Conservation (phyloP, 1,140 invertebrate genomes). For the Rhopalosiphum padi region DNA sequence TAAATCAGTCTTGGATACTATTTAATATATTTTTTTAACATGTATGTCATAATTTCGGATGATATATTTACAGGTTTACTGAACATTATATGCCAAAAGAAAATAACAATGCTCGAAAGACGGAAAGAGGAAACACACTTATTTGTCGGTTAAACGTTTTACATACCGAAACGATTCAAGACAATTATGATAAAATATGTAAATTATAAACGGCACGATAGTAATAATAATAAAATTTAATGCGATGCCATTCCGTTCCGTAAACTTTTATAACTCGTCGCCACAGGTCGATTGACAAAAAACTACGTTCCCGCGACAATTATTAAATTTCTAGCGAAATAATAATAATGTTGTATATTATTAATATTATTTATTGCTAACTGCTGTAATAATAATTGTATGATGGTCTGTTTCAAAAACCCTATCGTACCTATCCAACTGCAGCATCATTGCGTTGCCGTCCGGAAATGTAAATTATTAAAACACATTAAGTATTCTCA, state of each 20-base stretch:
- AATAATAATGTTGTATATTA: not conserved
- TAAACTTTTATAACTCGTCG: not conserved
- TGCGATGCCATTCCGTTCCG: not conserved
- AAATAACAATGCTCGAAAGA: not conserved
- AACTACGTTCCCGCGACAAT: not conserved
- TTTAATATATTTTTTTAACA: not conserved
- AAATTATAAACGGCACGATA: not conserved
- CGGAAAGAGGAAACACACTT: not conserved
- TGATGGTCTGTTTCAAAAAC: not conserved
- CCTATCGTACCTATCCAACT: not conserved
- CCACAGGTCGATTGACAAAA: not conserved
- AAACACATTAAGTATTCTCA: not conserved
- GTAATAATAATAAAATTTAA: not conserved
- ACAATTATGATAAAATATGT: not conserved
- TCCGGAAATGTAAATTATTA: slow-evolving; percentile 17
- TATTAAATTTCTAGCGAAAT: not conserved
- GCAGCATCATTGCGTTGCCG: not conserved
- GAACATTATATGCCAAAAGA: not conserved
- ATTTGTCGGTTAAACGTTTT: not conserved
- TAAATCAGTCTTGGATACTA: not conserved
- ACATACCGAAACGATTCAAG: not conserved
- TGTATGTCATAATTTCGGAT: not conserved
- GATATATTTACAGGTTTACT: not conserved
- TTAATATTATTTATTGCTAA: not conserved
- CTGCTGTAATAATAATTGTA: not conserved